phyloP scores from a whole-genome alignment of 1,140 invertebrate species.

The Anastatus disparis region DNA sequence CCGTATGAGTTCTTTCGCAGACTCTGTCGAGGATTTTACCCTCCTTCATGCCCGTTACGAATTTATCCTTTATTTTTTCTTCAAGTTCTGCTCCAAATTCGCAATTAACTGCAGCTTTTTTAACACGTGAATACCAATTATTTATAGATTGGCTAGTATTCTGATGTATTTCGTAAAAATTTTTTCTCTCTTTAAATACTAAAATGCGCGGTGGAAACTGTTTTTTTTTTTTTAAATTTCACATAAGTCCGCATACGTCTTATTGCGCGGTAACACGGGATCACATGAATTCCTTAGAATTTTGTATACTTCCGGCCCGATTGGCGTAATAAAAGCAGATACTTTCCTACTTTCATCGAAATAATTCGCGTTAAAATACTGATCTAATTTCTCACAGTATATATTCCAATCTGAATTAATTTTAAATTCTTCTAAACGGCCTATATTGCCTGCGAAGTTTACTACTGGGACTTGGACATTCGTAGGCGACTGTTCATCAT shows the following conservation, averaged over 20 bases:
- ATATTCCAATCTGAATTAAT: too few relatives aligned
- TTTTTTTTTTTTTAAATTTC: constrained; percentile 38
- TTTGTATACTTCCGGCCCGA: constrained; percentile 40
- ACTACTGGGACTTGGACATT: too few relatives aligned
- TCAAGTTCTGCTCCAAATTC: constrained; percentile 43
- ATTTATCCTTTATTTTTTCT: constrained; percentile 43
- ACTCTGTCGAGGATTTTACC: constrained; percentile 38
- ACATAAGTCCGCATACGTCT: constrained; percentile 41
- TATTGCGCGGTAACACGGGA: constrained; percentile 39
- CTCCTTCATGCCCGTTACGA: constrained; percentile 36
- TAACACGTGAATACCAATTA: constrained; percentile 47
- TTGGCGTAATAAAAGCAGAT: constrained; percentile 39
- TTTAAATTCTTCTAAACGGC: too few relatives aligned
- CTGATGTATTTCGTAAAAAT: constrained; percentile 46
- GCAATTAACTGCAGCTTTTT: constrained; percentile 41
- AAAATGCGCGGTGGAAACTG: constrained; percentile 41
- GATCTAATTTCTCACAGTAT: constrained; percentile 44
- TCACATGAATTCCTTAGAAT: constrained; percentile 42
- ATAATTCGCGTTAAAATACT: constrained; percentile 45
- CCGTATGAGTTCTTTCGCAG: constrained; percentile 35
- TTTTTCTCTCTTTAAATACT: constrained; percentile 40
- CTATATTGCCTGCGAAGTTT: too few relatives aligned
- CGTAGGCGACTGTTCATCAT: too few relatives aligned
- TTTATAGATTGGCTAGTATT: constrained; percentile 28
- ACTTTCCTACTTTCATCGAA: constrained; percentile 37